Conservation (phyloP, 2,888 invertebrate genomes). For the Parnassius orleans region DNA sequence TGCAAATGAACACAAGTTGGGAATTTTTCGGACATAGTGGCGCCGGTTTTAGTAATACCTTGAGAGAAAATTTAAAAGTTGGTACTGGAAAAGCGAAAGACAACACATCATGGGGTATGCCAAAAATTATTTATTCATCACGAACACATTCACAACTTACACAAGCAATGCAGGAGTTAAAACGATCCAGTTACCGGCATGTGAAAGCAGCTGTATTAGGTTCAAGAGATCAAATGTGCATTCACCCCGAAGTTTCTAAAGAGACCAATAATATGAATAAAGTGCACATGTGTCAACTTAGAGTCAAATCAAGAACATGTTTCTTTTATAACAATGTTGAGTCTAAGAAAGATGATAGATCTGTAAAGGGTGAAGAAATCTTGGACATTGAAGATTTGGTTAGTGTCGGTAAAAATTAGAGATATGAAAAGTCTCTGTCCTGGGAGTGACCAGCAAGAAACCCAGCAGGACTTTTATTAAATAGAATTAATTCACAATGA, state of each 20-base stretch:
- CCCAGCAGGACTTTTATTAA: too few species aligned
- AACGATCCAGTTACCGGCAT: conserved; percentile 91
- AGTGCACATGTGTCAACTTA: conserved; percentile 92
- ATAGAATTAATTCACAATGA: too few species aligned
- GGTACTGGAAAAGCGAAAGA: conserved; percentile 70
- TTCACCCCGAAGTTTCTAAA: conserved; percentile 94
- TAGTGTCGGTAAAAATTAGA: conserved; percentile 88
- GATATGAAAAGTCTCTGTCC: too few species aligned
- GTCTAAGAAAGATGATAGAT: conserved; percentile 83
- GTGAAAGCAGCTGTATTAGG: conserved; percentile 94
- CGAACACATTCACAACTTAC: conserved; percentile 97
- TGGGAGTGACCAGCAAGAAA: too few species aligned
- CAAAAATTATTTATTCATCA: conserved; percentile 97
- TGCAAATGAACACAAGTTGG: conserved; percentile 74
- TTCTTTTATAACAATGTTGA: conserved; percentile 91
- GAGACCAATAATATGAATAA: conserved; percentile 90
- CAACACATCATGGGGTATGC: conserved; percentile 80
- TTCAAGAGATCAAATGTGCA: conserved; percentile 98
- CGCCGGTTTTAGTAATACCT: conserved; percentile 47
- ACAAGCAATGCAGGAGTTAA: conserved; percentile 97
- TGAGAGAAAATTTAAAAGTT: conserved; percentile 69
- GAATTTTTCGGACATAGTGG: conserved; percentile 68
- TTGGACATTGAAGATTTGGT: conserved; percentile 97
- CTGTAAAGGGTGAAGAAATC: conserved; percentile 82
- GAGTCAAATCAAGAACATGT: conserved; percentile 89